Evolutionary conservation across 2,888 invertebrate genomes (phyloP), one percentile per base, ranked within the genome.

Genomic region (Drosophila paramelanica): DNA sequence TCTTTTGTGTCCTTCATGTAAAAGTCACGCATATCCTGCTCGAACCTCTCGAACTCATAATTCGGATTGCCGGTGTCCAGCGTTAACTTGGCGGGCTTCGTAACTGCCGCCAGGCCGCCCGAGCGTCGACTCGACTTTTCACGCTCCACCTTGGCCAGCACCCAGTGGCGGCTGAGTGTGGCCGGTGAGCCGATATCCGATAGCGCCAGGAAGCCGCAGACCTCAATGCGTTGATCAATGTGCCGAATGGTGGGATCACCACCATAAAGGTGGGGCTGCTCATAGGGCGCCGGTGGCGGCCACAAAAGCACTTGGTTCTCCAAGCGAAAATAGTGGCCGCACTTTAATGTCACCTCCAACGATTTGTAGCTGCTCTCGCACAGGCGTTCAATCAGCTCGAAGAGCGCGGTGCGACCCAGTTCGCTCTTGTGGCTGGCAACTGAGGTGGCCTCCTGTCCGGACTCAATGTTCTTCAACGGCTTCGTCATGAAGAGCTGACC

Each of bases 101-200:
- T 93, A 92, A 71, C 92, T 2, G 60, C 33, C 0, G 59, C 33
- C 49, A 67, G 1, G 1, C 71, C 67, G 92, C 56, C 93, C 42
- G 89, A 86, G 90, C 91, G 92, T 88, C 92, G 92, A 86, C 79
- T 91, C 1, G 77, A 90, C 73, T 88, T 92, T 91, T 93, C 93
- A 0, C 93, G 92, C 5, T 93, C 93, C 23, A 94, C 93, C 73
- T 95, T 94, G 0, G 98, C 97, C 75, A 98, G 93, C 7, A 99
- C 95, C 68, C 98, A 93, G 92, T 99, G 98, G 41, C 98, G 94
- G 69, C 98, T 98, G 68, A 98, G 93, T 3, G 97, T 96, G 90
- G 97, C 97, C 3, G 98, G 98, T 64, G 98, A 98, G 36, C 96
- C 96, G 55, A 98, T 95, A 90, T 98, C 98, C 3, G 95, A 94